Base-by-base conservation (phyloP, 2,797 vertebrate genomes). In the Orestias chungarensis region DNA sequence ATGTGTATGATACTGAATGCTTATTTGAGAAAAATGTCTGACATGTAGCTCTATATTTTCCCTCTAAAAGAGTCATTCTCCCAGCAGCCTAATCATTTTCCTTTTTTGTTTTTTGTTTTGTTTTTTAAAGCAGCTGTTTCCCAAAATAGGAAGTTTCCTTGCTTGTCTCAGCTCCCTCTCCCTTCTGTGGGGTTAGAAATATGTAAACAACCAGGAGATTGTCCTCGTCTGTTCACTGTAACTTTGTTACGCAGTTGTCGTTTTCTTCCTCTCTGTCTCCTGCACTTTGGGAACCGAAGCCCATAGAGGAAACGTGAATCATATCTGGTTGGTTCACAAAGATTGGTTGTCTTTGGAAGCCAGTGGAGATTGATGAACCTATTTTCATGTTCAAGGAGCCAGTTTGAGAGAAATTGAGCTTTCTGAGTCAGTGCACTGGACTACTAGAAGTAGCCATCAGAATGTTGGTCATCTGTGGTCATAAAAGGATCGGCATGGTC, bases 141-240 rank as follows among this genome's bases (percentile, higher is more conserved):
- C 86, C 80, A 85, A 92, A 89, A 91, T 86, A 92, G 87, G 87
- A 90, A 88, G 81, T 83, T 65, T 74, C 82, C 69, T 61, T 47
- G 71, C 59, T 67, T 57, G 78, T 71, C 69, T 80, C 75, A 29
- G 35, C 79, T 81, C 85, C 74, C 80, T 50, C 80, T 77, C 50
- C 84, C 64, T 62, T 84, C 80, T 68, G 68, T 66, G 72, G 86
- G 66, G 64, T 73, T 76, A 50, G 82, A 90, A 88, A 90, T 87
- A 91, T 93, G 87, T 92, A 89, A 93, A 91, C 89, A 91, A 82
- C 78, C 7, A 25, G 23, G 71, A 83, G 67, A 49, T 57, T 81
- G 81, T 74, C 76, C 70, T 83, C 67, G 76, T 75, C 69, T 35
- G 69, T 73, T 74, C 79, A 61, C 76, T 71, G 80, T 20, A 3